Conservation (phyloP, 2,797 vertebrate species). For the Columba guinea region DNA sequence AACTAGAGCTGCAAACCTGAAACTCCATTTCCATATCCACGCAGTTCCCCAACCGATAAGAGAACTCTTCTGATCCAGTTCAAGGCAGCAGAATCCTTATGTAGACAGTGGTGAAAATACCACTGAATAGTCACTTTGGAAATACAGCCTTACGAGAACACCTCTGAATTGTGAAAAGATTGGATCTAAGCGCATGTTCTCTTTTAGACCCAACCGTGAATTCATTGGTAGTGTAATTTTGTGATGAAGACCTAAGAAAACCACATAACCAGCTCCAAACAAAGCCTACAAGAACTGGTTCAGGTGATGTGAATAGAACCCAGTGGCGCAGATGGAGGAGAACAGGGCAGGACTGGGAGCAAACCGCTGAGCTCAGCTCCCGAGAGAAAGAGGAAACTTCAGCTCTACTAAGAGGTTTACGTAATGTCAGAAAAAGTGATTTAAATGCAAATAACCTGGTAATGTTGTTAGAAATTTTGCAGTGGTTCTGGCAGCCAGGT, state of each 20-base stretch:
- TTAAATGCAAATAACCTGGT: conserved; percentile 77
- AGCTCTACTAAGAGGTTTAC: conserved; percentile 65
- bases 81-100: not conserved
- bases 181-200: not conserved
- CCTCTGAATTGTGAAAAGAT: not conserved
- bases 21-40: not conserved
- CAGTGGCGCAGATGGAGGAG: not conserved
- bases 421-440: conserved; percentile 76
- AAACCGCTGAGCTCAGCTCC: not conserved
- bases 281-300: not conserved
- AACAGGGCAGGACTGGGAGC: not conserved
- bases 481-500: conserved; percentile 58
- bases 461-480: conserved; percentile 52
- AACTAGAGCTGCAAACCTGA: not conserved
- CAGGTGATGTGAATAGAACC: not conserved
- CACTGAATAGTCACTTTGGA: not conserved
- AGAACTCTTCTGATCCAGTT: not conserved
- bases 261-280: not conserved
- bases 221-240: not conserved
- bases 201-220: not conserved
- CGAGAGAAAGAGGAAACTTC: conserved; percentile 54
- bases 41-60: not conserved
- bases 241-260: not conserved
- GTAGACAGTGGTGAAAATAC: not conserved
- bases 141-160: not conserved